Evolutionary conservation across 2,888 invertebrate species (phyloP), one percentile per base, ranked within the genome.

Genomic region (Trichopria drosophilae): DNA sequence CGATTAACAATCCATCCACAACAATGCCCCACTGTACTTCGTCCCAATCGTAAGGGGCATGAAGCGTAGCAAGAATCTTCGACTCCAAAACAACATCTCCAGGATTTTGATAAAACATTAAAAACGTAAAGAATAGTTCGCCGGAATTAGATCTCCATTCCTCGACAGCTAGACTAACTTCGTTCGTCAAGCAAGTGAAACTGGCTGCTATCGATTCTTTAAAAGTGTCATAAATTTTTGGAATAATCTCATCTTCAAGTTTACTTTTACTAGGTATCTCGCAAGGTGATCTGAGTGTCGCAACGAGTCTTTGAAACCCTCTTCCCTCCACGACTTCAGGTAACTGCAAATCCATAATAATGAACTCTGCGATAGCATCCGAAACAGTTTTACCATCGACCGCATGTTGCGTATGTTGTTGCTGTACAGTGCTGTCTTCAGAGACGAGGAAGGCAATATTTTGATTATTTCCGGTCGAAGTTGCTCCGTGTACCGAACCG

Each of bases 231-330:
- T 78, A 78, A 20, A 75, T 69, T 55, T 73, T 76, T 23, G 79
- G 79, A 54, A 79, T 73, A 18, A 78, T 70, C 47, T 77, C 78
- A 44, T 77, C 76, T 51, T 77, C 76, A 4, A 79, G 61, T 53
- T 76, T 76, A 42, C 69, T 71, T 62, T 76, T 78, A 39, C 73
- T 74, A 1, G 79, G 79, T 18, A 79, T 77, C 62, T 78, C 77
- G 55, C 78, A 77, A 0, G 78, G 77, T 0, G 78, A 76, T 29
- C 71, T 69, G 1, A 78, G 58, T 0, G 77, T 76, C 1, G 77
- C 77, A 1, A 79, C 69, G 2, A 79, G 65, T 37, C 76, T 69
- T 51, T 78, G 78, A 57, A 79, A 79, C 13, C 79, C 77, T 46
- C 43, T 52, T n/a, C 77, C 77, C 53, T 79, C 77, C 0, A 79